Base-by-base conservation (phyloP, 2,113 vertebrate species). In the Electrona antarctica region DNA sequence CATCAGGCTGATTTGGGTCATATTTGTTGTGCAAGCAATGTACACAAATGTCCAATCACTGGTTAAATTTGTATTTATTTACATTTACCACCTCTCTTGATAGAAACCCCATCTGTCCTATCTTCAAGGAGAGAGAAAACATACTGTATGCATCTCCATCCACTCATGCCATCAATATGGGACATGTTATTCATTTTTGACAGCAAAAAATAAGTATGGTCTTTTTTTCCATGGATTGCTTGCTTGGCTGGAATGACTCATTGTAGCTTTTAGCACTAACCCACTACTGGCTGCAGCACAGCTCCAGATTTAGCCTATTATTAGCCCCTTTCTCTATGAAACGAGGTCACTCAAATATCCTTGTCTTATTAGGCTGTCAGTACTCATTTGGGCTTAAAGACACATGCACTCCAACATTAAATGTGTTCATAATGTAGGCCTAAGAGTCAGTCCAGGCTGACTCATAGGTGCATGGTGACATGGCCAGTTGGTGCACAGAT, bases 221-320 rank as follows among this genome's bases (percentile, higher is more conserved):
- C 57, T 76, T 82, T 85, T 82, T 81, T 21, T 84, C 70, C 77
- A 61, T 61, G 41, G 51, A 66, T 74, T n/a, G n/a, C n/a, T 21
- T 80, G 85, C 69, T 60, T 62, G 47, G 64, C 56, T 65, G 60
- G 60, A 76, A 72, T 86, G 78, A 87, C 85, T 89, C 80, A 85
- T 81, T 33, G 55, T 64, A 73, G 81, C 71, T 82, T 83, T 87
- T 88, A 83, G 69, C 51, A 62, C 77, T 12, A 80, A 76, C 81
- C 81, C 75, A 86, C 83, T 76, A 85, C 86, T 79, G 82, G 69
- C 83, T 67, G 73, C 69, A 41, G 75, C 79, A 66, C 89, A 89
- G 87, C 77, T 90, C 90, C 79, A 88, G 83, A 88, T 89, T 86
- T 78, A 76, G 70, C 63, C 91, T 92, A 92, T 93, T 90, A 88